Evolutionary conservation across 2,888 invertebrate genomes (phyloP).

Genomic region (Hypomecis punctinalis): DNA sequence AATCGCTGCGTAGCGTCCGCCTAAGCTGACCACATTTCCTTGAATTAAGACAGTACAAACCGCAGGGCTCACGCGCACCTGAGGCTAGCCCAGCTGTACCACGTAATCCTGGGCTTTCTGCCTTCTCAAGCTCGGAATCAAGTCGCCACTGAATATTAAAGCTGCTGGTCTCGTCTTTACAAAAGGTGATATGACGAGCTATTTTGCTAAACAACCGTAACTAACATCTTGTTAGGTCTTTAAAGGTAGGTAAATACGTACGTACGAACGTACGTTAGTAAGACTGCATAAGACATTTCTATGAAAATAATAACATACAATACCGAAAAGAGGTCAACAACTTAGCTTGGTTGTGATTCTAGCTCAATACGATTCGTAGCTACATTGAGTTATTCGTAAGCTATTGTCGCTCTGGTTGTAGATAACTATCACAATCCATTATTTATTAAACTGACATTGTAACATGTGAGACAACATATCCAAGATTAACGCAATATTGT

Average conservation of each 20-base stretch:
- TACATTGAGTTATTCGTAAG: too few species aligned
- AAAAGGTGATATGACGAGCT: constrained; percentile 5
- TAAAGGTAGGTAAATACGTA: too few species aligned
- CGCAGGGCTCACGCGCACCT: constrained; percentile 51
- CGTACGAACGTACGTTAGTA: background rate
- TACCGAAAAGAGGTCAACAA: too few species aligned
- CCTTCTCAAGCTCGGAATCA: constrained; percentile 39
- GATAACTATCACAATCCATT: too few species aligned
- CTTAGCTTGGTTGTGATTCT: too few species aligned
- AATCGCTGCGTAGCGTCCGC: constrained; percentile 30
- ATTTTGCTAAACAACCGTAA: constrained; percentile 15
- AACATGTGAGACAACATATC: too few species aligned
- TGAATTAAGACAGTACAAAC: constrained; percentile 41
- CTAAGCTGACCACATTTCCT: constrained; percentile 31
- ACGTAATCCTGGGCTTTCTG: constrained; percentile 49
- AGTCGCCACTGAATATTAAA: constrained; percentile 29
- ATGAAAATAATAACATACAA: too few species aligned
- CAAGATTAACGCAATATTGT: too few species aligned
- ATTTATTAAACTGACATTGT: too few species aligned
- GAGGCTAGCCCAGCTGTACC: constrained; percentile 49
- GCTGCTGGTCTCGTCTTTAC: constrained; percentile 4
- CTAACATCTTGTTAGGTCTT: background rate
- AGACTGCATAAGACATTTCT: too few species aligned
- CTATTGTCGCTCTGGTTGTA: too few species aligned
- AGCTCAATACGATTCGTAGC: too few species aligned